Evolutionary conservation across 2,888 invertebrate species (phyloP).

Genomic region (Watsonalla cultraria): DNA sequence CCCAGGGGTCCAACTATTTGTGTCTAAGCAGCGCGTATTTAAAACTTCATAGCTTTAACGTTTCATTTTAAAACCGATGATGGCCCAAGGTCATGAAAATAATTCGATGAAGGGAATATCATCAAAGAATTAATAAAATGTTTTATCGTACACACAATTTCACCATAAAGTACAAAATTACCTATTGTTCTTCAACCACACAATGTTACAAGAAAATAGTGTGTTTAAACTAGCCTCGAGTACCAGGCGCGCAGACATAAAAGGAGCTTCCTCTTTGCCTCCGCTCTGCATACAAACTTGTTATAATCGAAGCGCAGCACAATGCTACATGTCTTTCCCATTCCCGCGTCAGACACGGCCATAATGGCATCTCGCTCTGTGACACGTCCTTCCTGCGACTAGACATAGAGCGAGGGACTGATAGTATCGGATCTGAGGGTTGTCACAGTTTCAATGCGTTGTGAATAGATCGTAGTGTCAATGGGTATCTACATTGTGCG

Average conservation of each 20-base stretch:
- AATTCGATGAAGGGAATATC: no score
- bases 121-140: no score
- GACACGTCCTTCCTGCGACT: constrained; percentile 67
- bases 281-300: constrained; percentile 63
- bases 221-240: constrained; percentile 29
- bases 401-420: constrained; percentile 52
- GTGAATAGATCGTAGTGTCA: constrained; percentile 40
- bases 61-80: no score
- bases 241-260: constrained; percentile 47
- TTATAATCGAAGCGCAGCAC: constrained; percentile 64
- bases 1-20: no score
- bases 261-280: constrained; percentile 57
- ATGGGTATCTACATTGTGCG: constrained; percentile 36
- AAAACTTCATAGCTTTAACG: no score
- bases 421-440: constrained; percentile 56
- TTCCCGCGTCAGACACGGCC: constrained; percentile 52
- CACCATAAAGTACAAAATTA: no score
- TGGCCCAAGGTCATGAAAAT: no score
- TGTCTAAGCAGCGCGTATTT: no score
- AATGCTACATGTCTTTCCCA: constrained; percentile 61
- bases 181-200: no score
- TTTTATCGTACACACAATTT: no score
- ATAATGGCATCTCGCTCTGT: constrained; percentile 63
- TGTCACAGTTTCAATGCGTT: constrained; percentile 45
- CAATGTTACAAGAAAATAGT: neutral